Base-by-base conservation (phyloP, 2,113 vertebrate genomes). In the Gadus chalcogrammus region DNA sequence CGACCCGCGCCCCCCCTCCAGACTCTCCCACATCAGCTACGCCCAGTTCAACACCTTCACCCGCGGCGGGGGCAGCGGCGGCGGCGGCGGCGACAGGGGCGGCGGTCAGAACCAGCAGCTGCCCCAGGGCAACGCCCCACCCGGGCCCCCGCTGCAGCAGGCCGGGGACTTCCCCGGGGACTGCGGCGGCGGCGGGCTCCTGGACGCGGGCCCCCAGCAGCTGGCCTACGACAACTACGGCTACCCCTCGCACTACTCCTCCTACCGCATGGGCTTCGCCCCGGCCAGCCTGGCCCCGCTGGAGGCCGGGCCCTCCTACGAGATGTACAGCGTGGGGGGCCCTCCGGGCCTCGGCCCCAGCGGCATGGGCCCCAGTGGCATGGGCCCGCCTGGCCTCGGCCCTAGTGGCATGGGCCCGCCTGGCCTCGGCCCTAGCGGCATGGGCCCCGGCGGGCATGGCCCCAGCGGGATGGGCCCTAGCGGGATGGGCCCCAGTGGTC, bases 1-100 rank as follows among this genome's bases (percentile, higher is more conserved):
- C 13, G 97, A 98, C 18, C 84, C 93, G 0, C 91, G 95, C 0
- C 95, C 97, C 0, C 94, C 96, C 0, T 96, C 97, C 4, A 94
- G 96, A 64, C 90, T 98, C 0, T 98, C 96, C 15, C 96, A 98
- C 80, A 94, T 94, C 87, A 98, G 96, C 61, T 98, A 98, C 1
- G 95, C 96, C 70, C 96, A 98, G 84, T 95, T 98, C 86, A 97
- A 90, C 91, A 94, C 95, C 0, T 98, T 96, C 89, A 93, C 67
- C 86, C 89, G 69, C 17, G 93, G 5, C 1, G 90, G 42, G 2
- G 42, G 42, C 2, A 48, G 42, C 8, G 42, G 42, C 12, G 42
- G 42, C 2, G 42, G 42, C 12, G 42, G 42, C 12, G 42, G 69
- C 17, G 93, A 4, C 2, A 89, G 69, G 16, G 93, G 5, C 2